Evolutionary conservation across 2,113 vertebrate species (phyloP), one percentile per base, ranked within the genome.

Genomic region (Mirza zaza): DNA sequence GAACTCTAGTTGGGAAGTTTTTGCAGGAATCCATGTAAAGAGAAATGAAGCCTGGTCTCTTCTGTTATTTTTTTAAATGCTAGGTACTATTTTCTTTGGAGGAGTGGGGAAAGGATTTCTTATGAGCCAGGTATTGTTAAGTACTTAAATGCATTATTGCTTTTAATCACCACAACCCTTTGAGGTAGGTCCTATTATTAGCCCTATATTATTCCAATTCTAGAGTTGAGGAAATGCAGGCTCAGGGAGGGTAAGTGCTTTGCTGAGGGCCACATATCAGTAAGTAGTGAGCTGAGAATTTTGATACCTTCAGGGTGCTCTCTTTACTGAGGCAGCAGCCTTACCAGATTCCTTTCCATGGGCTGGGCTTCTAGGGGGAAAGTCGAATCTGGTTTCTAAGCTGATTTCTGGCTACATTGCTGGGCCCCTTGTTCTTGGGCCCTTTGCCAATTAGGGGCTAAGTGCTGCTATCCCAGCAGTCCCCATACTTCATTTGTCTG

Each of bases 401-500:
- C 86, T 79, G 82, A 97, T 59, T 91, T 32, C 67, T 82, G 48
- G 14, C 82, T 87, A 65, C 77, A 96, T 55, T 86, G 48, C 68
- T 91, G 48, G 73, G 89, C 63, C 68, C 39, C 93, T 89, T 91
- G 20, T 59, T 86, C 36, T 57, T 65, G 42, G 85, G 57, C 65
- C 45, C 65, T 87, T 87, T 97, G 95, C 94, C 93, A 95, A 6
- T 20, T 91, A n/a, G 93, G 67, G 81, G 45, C 91, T 95, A 93
- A 97, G 70, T 87, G 63, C 76, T 96, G 91, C 85, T 95, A 39
- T 95, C 57, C 57, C 36, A 87, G 92, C 73, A 83, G 63, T 91
- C 80, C 76, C 68, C 80, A 87, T 97, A 84, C 45, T 94, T 97
- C 91, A 95, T 94, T 93, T 95, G 57, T 95, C 90, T 97, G 91